A percentile compares a stretch with the other conserved stretches of the same genome.
These are phyloP conservation scores for Hypotaenidia philippensis DNA, from an alignment of 2,797 vertebrate genomes.

Conservation along the genomic window DNA sequence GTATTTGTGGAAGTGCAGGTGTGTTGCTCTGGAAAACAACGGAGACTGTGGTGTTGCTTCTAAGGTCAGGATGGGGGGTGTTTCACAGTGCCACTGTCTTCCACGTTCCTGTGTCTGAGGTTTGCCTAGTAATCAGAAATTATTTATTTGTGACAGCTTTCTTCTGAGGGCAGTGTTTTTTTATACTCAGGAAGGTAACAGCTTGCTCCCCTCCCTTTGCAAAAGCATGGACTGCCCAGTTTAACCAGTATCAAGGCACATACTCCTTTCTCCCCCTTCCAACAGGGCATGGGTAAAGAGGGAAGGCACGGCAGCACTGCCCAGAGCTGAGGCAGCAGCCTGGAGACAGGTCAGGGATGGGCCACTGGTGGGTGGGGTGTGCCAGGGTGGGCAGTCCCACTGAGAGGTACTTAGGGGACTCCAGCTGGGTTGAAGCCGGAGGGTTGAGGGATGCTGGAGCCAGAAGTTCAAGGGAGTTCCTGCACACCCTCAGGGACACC, in stretches of 20 bases:
- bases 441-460: neutral
- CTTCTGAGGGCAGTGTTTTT: neutral
- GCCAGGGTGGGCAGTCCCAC: fast-evolving
- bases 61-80: neutral
- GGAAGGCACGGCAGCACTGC: neutral
- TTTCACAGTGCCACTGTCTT: neutral
- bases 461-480: neutral
- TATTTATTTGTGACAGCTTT: neutral
- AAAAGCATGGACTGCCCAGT: neutral
- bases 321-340: neutral
- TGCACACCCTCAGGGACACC: fast-evolving
- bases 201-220: neutral
- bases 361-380: neutral
- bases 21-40: neutral
- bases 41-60: neutral
- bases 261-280: neutral
- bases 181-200: neutral
- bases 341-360: neutral
- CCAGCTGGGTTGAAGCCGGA: neutral
- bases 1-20: neutral
- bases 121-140: neutral
- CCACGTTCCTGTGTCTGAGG: neutral
- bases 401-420: neutral
- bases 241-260: neutral
- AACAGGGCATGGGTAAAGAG: fast-evolving